Base-by-base conservation (phyloP, 2,113 vertebrate genomes). In the Labeo rohita region DNA sequence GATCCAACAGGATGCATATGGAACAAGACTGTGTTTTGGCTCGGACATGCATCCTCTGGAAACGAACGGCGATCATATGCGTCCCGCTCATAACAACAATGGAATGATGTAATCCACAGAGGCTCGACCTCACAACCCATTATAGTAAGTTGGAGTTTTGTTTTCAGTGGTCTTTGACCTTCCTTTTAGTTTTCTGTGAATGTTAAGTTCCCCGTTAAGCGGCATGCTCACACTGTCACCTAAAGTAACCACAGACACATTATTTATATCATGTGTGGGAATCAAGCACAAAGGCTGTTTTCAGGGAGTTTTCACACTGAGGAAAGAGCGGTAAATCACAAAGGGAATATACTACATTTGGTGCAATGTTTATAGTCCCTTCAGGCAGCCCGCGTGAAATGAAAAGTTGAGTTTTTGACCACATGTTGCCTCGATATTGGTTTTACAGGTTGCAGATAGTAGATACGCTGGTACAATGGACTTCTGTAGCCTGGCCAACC, bases 1-100 rank as follows among this genome's bases (percentile, higher is more conserved):
- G 93, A 93, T 92, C 28, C 93, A 97, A 96, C 90, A 95, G 93
- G 90, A 94, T 93, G 89, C 96, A 94, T 90, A 94, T 93, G 92
- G 84, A 87, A 13, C 88, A 92, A 86, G 90, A 93, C 56, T 94
- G 89, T 90, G 81, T 66, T 91, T 91, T 83, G 56, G 89, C 84
- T 63, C 36, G 80, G 84, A 90, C 89, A 91, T 90, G 92, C 91
- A 90, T 90, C 85, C 89, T 90, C 92, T 93, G 86, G 90, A 94
- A 93, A 89, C 85, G 16, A 83, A 21, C 83, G 68, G 77, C 86
- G 65, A 85, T 87, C 54, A 56, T 74, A 73, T 83, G 77, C n/a
- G 78, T 65, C 68, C 43, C 82, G 36, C 87, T 74, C 80, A 16
- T 80, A 59, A 39, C 75, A 82, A 87, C 86, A 88, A 90, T 84